Base-by-base conservation (phyloP, 2,797 vertebrate genomes). In the Sternarchorhynchus goeldii region DNA sequence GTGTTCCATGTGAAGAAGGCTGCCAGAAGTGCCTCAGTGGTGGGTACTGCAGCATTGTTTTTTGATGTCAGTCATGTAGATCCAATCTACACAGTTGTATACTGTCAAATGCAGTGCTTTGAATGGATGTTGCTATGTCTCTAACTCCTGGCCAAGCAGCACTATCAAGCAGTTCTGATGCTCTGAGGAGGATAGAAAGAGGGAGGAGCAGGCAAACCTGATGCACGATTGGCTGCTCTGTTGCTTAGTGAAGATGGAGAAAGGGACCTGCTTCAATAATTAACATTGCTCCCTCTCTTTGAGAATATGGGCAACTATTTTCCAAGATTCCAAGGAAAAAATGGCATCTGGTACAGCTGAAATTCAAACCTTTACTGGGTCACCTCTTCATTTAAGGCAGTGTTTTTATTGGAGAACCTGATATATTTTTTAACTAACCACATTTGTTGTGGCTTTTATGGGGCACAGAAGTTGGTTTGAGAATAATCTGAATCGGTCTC, bases 1-100 rank as follows among this genome's bases (percentile, higher is more conserved):
- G 96, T 20, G 6, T 94, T 50, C 83, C 88, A 25, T 99, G 97
- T 88, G 92, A 94, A 71, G 92, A 94, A 5, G 96, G 96, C 78
- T 98, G 97, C 71, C 88, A 91, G 78, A 88, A 87, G 5, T 98
- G 96, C 83, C 74, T 87, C 80, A 58, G 32, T n/a, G 93, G 96
- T 99, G 91, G 90, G 95, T 90, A 76, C 76, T 31, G 55, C 21
- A 60, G 20, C 25, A 25, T 36, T 39, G n/a, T 68, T 29, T 29
- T 77, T 70, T 31, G 14, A 68, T 39, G n/a, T 74, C 36, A 29
- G 20, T 8, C 16, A 17, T 45, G 36, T 7, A 36, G 45, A 50
- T 67, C 65, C 16, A 34, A 53, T 6, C 41, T 17, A 25, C 32
- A 50, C 45, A 20, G 65, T 50, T 41, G 20, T 36, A 55, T 45